Base-by-base conservation (phyloP, 2,888 invertebrate species). In the Physocephala rufipes region DNA sequence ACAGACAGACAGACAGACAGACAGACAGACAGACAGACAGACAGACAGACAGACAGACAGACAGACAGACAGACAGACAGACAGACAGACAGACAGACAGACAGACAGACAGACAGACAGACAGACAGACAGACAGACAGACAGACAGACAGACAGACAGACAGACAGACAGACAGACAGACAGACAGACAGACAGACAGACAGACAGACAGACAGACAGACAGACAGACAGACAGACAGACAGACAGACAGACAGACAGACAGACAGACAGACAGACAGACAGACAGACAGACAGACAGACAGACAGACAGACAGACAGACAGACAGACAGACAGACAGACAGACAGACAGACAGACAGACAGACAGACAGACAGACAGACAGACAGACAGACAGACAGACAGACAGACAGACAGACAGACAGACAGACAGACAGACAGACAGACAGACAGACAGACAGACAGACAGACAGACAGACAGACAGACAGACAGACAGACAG, bases 1-100 rank as follows among this genome's bases (percentile, higher is more conserved):
- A 55, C 55, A 55, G 55, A 55, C 55, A 55, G 55, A 55, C 55
- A 55, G 55, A 55, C 55, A 55, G 55, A 55, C 55, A 55, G 55
- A 55, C 55, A 55, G 55, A 55, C 55, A 55, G 55, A 55, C 55
- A 55, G 55, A 55, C 55, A 55, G 55, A 55, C 55, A 55, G 55
- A 55, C 55, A 55, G 55, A 55, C 55, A 55, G 55, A 55, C 55
- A 55, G 55, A 55, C 55, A 55, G 55, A 55, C 55, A 55, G 55
- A 55, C 55, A 55, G 55, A 55, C 55, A 55, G 55, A 55, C 55
- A 55, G 55, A 55, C 55, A 55, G 55, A 55, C 55, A 55, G 55
- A n/a, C 12, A 55, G 55, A 55, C 55, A 55, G 55, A n/a, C 12
- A 55, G 55, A 55, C 55, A 55, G 55, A n/a, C 55, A 55, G 55